phyloP scores from a whole-genome alignment of 1,140 invertebrate species.

The Papilio machaon region DNA sequence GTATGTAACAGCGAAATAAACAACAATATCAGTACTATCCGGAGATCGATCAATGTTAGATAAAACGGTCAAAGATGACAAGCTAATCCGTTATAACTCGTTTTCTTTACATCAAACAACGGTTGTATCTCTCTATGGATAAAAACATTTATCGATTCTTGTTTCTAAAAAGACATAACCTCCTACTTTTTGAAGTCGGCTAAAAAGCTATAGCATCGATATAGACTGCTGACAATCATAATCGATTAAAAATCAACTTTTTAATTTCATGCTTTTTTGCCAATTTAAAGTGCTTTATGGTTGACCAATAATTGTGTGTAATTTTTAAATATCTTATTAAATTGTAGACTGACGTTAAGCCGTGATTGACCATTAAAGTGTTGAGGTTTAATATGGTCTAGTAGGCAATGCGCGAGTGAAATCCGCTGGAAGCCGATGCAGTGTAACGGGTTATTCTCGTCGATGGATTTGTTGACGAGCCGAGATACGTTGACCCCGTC shows the following conservation, averaged over 20 bases:
- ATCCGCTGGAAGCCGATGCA: slow-evolving; percentile 73
- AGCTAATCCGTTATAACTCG: slow-evolving; percentile 38
- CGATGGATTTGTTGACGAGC: slow-evolving; percentile 78
- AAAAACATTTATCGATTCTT: background rate
- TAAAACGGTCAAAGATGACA: slow-evolving; percentile 38
- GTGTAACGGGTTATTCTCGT: slow-evolving; percentile 80
- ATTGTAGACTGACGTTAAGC: background rate
- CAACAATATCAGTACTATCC: slow-evolving; percentile 24
- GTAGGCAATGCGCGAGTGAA: slow-evolving; percentile 67
- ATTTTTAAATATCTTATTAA: slow-evolving; percentile 33
- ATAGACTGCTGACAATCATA: background rate
- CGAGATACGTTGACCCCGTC: slow-evolving; percentile 77
- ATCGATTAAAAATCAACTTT: slow-evolving; percentile 24
- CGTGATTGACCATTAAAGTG: slow-evolving; percentile 47
- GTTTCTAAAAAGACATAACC: background rate
- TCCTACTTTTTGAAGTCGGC: no score
- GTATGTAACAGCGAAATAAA: slow-evolving; percentile 17
- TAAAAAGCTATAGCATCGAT: background rate
- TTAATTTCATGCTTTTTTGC: slow-evolving; percentile 31
- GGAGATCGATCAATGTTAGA: slow-evolving; percentile 40
- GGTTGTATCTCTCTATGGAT: slow-evolving; percentile 23
- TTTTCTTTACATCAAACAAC: slow-evolving; percentile 36
- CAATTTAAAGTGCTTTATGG: slow-evolving; percentile 15
- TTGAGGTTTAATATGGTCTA: slow-evolving; percentile 65
- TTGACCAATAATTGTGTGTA: slow-evolving; percentile 26